These are phyloP conservation scores for Trichosurus vulpecula DNA, from an alignment of 2,797 vertebrate genomes.

Conservation along the genomic window DNA sequence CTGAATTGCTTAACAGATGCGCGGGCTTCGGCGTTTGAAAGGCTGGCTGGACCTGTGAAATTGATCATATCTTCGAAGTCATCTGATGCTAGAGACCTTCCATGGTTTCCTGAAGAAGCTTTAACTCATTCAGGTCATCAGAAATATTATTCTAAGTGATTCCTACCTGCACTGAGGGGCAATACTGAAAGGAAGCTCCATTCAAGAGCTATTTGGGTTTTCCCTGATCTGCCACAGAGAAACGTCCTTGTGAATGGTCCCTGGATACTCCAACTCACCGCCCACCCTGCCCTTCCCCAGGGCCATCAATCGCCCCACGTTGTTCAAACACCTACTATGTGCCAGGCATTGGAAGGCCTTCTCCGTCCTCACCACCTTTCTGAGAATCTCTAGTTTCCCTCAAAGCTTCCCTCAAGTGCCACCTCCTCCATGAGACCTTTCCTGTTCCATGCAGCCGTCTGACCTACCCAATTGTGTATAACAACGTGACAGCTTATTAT, in stretches of 20 bases:
- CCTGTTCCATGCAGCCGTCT: background rate
- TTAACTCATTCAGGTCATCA: slow-evolving; percentile 21
- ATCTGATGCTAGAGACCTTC: background rate
- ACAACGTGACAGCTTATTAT: background rate
- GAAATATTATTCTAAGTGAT: slow-evolving; percentile 26
- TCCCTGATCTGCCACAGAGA: background rate
- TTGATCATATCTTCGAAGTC: background rate
- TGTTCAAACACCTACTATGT: background rate
- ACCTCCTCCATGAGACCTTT: background rate
- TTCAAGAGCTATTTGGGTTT: background rate
- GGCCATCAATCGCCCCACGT: background rate
- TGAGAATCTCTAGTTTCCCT: background rate
- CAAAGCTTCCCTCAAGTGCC: background rate
- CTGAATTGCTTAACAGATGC: background rate
- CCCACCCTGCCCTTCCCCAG: background rate
- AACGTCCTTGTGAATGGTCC: background rate
- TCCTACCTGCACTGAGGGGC: background rate
- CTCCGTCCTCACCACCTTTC: background rate
- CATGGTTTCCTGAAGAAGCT: background rate
- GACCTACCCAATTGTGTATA: background rate
- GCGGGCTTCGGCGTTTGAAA: background rate
- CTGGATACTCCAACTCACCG: background rate
- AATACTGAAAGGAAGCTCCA: slow-evolving; percentile 1
- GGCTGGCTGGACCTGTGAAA: background rate
- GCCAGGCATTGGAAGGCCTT: background rate